Evolutionary conservation across 2,113 vertebrate species (phyloP).

Genomic region (Steatornis caripensis): DNA sequence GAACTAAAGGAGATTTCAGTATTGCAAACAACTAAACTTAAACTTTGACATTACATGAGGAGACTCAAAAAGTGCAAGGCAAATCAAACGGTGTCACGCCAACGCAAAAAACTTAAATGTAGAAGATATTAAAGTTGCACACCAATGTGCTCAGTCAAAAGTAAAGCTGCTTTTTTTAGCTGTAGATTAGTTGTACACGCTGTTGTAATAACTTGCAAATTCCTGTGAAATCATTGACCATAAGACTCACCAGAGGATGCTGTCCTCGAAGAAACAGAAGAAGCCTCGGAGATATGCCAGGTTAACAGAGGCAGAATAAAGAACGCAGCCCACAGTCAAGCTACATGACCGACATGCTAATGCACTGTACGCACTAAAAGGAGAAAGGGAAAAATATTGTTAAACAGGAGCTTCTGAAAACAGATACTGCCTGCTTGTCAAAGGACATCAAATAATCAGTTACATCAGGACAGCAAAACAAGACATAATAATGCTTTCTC

Average conservation of each 20-base stretch:
- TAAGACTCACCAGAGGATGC: slow-evolving; percentile 80
- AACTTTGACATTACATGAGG: neutral
- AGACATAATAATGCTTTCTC: neutral
- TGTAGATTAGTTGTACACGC: neutral
- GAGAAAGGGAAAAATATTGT: neutral
- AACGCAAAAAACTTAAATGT: neutral
- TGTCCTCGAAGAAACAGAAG: slow-evolving; percentile 84
- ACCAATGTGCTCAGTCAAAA: neutral
- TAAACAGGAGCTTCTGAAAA: neutral
- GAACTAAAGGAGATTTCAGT: neutral
- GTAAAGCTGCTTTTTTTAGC: neutral
- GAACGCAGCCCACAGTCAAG: slow-evolving; percentile 69
- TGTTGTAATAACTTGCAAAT: too few relatives aligned
- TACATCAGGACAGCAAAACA: neutral
- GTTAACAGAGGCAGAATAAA: slow-evolving; percentile 72
- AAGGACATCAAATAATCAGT: too few relatives aligned
- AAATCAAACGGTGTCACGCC: neutral
- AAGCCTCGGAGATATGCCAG: slow-evolving; percentile 73
- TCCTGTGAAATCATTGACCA: accelerated
- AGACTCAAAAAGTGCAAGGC: neutral
- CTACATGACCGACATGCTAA: slow-evolving; percentile 79
- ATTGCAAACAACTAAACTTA: neutral
- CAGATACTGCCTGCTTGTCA: neutral
- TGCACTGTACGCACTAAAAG: slow-evolving; percentile 74
- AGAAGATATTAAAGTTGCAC: neutral